phyloP scores from a whole-genome alignment of 2,888 invertebrate genomes.

The Oxyteleia sp. region DNA sequence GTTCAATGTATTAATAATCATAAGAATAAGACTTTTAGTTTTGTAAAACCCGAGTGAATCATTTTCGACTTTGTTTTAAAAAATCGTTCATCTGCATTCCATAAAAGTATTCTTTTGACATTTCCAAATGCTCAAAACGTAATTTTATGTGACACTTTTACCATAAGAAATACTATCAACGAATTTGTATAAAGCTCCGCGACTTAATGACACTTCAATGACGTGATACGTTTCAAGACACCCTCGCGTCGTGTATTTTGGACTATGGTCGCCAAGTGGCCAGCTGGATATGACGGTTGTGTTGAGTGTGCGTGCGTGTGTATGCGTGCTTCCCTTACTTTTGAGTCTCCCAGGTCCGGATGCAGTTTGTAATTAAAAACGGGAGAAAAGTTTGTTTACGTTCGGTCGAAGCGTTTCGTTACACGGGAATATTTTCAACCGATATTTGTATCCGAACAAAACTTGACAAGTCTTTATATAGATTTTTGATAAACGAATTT shows the following conservation, averaged over 20 bases:
- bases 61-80: too few species aligned
- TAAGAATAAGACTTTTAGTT: too few species aligned
- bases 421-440: conserved; percentile 34
- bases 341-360: conserved; percentile 56
- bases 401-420: conserved; percentile 44
- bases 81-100: too few species aligned
- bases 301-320: conserved; percentile 80
- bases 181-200: conserved; percentile 2
- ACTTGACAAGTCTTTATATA: too few species aligned
- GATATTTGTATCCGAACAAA: too few species aligned
- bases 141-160: too few species aligned
- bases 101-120: too few species aligned
- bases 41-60: too few species aligned
- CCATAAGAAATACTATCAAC: too few species aligned
- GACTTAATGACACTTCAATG: conserved; percentile 1
- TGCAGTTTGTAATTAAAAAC: conserved; percentile 46
- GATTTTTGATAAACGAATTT: too few species aligned
- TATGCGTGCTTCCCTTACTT: conserved; percentile 70
- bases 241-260: conserved; percentile 77
- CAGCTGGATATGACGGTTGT: conserved; percentile 87
- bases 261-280: conserved; percentile 85
- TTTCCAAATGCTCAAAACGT: too few species aligned
- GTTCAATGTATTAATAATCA: too few species aligned
- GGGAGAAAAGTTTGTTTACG: conserved; percentile 43
- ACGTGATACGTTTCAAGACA: conserved; percentile 53